Percentiles rank a stretch among this genome's conserved stretches.
These are phyloP conservation scores for Chiloscyllium punctatum DNA, from an alignment of 2,797 vertebrate species.

Conservation along the genomic window DNA sequence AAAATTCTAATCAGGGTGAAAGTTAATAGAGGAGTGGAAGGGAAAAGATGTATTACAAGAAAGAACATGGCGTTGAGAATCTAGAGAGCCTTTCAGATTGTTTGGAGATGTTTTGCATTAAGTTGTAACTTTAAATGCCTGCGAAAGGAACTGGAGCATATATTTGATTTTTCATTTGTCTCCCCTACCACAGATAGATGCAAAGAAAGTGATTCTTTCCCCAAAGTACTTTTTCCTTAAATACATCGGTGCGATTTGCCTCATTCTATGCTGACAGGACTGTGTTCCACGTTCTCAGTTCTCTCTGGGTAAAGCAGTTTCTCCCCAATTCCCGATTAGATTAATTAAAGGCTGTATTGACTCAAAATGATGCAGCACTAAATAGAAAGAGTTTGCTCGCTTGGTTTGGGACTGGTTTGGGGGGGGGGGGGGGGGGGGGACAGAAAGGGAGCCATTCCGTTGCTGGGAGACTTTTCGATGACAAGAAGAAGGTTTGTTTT, in stretches of 20 bases:
- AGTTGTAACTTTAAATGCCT: too few relatives aligned
- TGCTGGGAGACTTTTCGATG: background rate
- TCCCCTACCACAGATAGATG: too few relatives aligned
- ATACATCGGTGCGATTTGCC: background rate
- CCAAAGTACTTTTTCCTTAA: background rate
- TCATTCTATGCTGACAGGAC: background rate
- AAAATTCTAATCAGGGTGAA: too few relatives aligned
- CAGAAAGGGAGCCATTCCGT: background rate
- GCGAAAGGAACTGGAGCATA: background rate
- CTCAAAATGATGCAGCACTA: background rate
- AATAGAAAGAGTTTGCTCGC: background rate
- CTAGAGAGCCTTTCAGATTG: too few relatives aligned
- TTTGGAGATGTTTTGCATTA: too few relatives aligned
- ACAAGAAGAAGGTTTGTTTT: background rate
- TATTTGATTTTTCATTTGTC: background rate
- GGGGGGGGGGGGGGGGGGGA: background rate
- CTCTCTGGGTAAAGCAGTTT: background rate
- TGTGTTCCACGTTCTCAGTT: background rate
- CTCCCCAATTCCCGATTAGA: background rate
- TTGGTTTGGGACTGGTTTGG: background rate
- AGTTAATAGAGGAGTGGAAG: too few relatives aligned
- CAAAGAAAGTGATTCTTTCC: background rate
- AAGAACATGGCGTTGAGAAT: too few relatives aligned
- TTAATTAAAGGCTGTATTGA: background rate
- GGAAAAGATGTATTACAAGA: too few relatives aligned